phyloP scores from a whole-genome alignment of 2,888 invertebrate genomes.

The Psylliodes chrysocephalus region DNA sequence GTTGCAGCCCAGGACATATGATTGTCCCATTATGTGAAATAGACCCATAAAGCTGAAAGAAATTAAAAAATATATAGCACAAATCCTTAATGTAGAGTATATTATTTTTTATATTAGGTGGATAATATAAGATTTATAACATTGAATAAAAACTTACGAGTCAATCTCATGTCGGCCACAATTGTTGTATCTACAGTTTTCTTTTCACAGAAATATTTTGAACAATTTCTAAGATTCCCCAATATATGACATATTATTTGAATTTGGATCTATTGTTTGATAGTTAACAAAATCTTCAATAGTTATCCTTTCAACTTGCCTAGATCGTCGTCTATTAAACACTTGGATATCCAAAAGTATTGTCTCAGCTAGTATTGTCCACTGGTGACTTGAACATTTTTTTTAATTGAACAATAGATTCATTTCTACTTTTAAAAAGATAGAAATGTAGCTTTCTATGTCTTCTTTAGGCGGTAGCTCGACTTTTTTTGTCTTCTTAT shows the following conservation, averaged over 20 bases:
- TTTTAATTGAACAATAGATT: background rate
- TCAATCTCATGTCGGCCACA: constrained; percentile 21
- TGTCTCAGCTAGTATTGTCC: constrained; percentile 13
- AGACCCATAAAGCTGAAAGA: no score
- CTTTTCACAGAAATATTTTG: constrained; percentile 11
- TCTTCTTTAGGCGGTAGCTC: constrained; percentile 3
- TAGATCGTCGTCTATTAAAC: constrained; percentile 18
- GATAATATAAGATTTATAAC: no score
- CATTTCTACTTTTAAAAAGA: background rate
- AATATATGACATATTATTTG: constrained; percentile 2
- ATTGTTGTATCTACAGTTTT: constrained; percentile 13
- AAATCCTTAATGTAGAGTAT: no score
- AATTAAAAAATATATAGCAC: no score
- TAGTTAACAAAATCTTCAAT: constrained; percentile 18
- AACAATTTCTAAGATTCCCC: constrained; percentile 15
- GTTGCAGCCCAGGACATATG: no score
- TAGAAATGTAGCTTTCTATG: constrained; percentile 2
- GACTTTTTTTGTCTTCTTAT: constrained; percentile 6
- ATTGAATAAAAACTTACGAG: constrained; percentile 21
- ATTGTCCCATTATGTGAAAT: no score
- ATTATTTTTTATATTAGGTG: no score
- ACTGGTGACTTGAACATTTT: background rate
- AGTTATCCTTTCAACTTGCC: constrained; percentile 14
- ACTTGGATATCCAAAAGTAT: constrained; percentile 9
- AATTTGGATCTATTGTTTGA: background rate